Evolutionary conservation across 2,113 vertebrate genomes (phyloP).

Genomic region (Poeciliopsis prolifica): DNA sequence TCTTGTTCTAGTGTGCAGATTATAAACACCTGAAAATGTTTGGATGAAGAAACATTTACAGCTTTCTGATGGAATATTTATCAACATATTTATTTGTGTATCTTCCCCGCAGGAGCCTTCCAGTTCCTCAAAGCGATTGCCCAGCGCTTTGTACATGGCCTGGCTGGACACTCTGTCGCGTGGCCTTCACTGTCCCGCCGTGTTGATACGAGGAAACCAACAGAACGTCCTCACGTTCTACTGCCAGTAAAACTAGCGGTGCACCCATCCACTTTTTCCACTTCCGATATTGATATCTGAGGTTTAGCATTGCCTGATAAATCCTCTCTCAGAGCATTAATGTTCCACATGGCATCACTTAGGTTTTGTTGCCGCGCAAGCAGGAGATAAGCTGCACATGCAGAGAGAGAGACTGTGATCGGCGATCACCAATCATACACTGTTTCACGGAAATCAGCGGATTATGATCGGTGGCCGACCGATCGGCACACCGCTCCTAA

Average conservation of each 20-base stretch:
- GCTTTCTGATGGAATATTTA: neutral
- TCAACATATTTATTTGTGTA: neutral
- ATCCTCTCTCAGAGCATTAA: too few relatives aligned
- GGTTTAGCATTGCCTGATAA: too few relatives aligned
- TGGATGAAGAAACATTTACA: neutral
- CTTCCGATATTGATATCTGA: too few relatives aligned
- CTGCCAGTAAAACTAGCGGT: conserved; percentile 68
- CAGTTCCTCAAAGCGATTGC: conserved; percentile 71
- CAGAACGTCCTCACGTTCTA: conserved; percentile 77
- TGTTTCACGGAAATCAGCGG: too few relatives aligned
- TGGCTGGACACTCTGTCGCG: conserved; percentile 76
- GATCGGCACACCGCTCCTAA: too few relatives aligned
- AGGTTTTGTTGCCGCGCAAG: too few relatives aligned
- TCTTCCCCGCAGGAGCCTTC: conserved; percentile 69
- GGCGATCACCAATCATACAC: too few relatives aligned
- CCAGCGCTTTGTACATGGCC: conserved; percentile 78
- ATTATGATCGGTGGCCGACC: too few relatives aligned
- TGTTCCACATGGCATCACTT: too few relatives aligned
- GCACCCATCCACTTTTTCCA: too few relatives aligned
- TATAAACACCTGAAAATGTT: neutral
- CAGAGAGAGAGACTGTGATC: too few relatives aligned
- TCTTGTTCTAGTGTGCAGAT: conserved; percentile 74
- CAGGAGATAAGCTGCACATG: too few relatives aligned
- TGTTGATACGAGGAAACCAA: conserved; percentile 81
- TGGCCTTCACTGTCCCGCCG: conserved; percentile 68